Evolutionary conservation across 2,797 vertebrate species (phyloP).

Genomic region (Trachops cirrhosus): DNA sequence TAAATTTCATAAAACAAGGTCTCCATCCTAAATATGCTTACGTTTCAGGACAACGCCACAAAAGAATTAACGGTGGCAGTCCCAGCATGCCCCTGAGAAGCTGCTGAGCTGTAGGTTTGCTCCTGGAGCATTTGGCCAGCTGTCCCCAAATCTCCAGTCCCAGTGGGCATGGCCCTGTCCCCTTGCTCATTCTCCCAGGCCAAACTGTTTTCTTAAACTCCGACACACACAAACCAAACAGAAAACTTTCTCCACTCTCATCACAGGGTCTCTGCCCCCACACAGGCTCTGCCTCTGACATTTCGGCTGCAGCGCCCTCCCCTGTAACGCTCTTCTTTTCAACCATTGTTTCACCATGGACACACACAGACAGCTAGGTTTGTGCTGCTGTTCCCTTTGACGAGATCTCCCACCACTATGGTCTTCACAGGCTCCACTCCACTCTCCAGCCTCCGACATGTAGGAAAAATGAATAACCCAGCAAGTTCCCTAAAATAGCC

Average conservation of each 20-base stretch:
- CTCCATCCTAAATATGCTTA: background rate
- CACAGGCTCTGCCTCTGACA: background rate
- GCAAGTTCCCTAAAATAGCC: conserved; percentile 37
- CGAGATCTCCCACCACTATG: background rate
- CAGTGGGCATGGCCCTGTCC: background rate
- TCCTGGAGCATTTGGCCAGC: background rate
- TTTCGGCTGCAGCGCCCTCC: background rate
- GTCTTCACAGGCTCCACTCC: conserved; percentile 1
- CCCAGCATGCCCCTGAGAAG: background rate
- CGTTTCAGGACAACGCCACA: background rate
- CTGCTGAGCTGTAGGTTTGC: background rate
- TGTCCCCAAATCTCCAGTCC: background rate
- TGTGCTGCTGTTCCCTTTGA: background rate
- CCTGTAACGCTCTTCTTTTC: background rate
- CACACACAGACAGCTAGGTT: background rate
- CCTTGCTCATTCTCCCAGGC: background rate
- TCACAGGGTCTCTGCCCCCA: background rate
- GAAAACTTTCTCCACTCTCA: background rate
- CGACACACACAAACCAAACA: background rate
- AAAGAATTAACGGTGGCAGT: background rate
- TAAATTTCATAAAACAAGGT: background rate
- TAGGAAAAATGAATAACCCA: conserved; percentile 19
- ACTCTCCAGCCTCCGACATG: background rate
- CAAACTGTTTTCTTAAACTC: background rate
- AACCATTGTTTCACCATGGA: background rate